Evolutionary conservation across 2,888 invertebrate genomes (phyloP).

Genomic region (Bembecia ichneumoniformis): DNA sequence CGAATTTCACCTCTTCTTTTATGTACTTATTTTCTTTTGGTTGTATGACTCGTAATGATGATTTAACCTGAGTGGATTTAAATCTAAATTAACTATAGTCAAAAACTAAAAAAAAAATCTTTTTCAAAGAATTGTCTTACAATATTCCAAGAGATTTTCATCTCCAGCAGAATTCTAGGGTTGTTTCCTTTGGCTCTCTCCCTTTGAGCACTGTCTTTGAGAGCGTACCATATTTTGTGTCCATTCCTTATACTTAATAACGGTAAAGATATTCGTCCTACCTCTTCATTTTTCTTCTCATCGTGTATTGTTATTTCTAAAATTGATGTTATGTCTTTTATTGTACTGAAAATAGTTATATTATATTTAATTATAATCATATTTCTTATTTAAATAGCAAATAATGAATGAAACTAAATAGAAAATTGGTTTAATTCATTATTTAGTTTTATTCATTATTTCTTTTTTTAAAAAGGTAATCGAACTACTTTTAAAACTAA

Average conservation of each 20-base stretch:
- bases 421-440: no score
- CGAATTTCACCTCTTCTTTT: conserved; percentile 90
- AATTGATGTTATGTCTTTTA: conserved; percentile 92
- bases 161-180: conserved; percentile 87
- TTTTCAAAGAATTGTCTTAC: conserved; percentile 49
- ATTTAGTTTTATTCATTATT: no score
- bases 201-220: conserved; percentile 92
- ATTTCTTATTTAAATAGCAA: no score
- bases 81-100: no score
- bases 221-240: conserved; percentile 92
- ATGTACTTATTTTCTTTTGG: conserved; percentile 93
- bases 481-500: no score
- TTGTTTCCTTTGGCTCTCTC: conserved; percentile 88
- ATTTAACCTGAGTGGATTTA: conserved; percentile 54
- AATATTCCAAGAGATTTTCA: conserved; percentile 91
- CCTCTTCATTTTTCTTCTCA: conserved; percentile 95
- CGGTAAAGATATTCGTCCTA: conserved; percentile 92
- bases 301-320: conserved; percentile 94
- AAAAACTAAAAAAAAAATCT: not conserved
- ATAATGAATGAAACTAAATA: no score
- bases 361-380: not conserved
- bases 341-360: conserved; percentile 68
- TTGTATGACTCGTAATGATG: conserved; percentile 89
- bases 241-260: conserved; percentile 85
- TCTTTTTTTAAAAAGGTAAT: no score